Conservation (phyloP, 1,140 invertebrate species). For the Pogonognathellus flavescens region DNA sequence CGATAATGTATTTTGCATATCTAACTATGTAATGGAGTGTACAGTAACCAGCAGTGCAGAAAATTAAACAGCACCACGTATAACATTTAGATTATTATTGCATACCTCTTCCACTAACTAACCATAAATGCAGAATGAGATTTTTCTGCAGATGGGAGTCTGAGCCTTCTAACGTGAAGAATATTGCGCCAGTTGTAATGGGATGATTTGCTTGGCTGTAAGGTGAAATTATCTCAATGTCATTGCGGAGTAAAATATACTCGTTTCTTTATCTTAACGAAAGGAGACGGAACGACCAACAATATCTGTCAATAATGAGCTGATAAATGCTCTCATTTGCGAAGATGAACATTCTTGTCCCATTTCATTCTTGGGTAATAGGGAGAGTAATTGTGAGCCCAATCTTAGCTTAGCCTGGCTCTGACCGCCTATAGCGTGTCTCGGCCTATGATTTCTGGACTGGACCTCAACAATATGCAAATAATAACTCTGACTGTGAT, state of each 20-base stretch:
- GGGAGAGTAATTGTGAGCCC: neutral
- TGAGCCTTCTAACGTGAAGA: neutral
- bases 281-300: constrained; percentile 21
- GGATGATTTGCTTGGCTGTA: neutral
- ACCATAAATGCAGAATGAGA: constrained; percentile 9
- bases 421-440: neutral
- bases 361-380: neutral
- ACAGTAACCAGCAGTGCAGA: neutral
- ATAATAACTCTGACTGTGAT: too few relatives aligned
- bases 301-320: constrained; percentile 24
- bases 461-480: too few relatives aligned
- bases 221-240: constrained; percentile 1
- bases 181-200: neutral
- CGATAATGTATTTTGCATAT: constrained; percentile 39
- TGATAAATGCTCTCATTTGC: constrained; percentile 49
- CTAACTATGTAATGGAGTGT: neutral
- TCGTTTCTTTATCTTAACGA: constrained; percentile 43
- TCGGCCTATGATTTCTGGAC: neutral
- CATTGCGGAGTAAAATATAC: constrained; percentile 18
- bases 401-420: neutral
- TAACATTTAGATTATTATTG: neutral
- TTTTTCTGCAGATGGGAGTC: neutral
- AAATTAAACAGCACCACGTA: neutral
- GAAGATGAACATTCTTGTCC: constrained; percentile 41
- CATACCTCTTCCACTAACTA: neutral